phyloP scores from a whole-genome alignment of 2,113 vertebrate genomes.

The Cathartes aura region DNA sequence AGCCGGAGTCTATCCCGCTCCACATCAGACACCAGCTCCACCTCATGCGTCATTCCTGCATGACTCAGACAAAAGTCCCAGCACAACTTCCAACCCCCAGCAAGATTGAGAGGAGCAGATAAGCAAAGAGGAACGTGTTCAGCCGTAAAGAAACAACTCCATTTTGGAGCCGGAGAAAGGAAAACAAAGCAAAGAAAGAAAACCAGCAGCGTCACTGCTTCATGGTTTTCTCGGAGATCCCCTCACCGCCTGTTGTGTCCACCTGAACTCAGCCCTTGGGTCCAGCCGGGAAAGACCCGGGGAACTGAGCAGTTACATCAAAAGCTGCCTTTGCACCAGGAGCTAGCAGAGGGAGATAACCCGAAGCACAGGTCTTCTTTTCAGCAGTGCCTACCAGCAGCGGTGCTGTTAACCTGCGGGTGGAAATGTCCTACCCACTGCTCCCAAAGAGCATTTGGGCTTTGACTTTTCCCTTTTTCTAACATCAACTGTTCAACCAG shows the following conservation, averaged over 20 bases:
- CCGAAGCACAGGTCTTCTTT: background rate
- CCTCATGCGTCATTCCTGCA: background rate
- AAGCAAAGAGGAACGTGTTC: background rate
- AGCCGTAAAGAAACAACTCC: background rate
- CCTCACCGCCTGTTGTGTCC: background rate
- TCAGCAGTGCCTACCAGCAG: background rate
- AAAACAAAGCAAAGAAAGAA: background rate
- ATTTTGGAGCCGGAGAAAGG: background rate
- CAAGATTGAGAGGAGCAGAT: background rate
- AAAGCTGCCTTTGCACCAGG: background rate
- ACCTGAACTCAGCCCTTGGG: background rate
- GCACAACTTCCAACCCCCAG: background rate
- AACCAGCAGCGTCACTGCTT: fast-evolving
- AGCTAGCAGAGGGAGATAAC: background rate
- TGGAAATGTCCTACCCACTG: background rate
- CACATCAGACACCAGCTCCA: background rate
- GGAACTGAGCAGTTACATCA: background rate
- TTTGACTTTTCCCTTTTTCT: background rate
- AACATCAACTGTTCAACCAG: background rate
- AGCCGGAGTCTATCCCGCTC: background rate
- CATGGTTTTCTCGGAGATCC: background rate
- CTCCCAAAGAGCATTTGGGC: background rate
- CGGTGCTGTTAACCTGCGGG: background rate
- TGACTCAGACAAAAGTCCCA: constrained; percentile 31
- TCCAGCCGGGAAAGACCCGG: background rate